Conservation (phyloP, 2,113 vertebrate genomes). For the Ciconia boyciana region DNA sequence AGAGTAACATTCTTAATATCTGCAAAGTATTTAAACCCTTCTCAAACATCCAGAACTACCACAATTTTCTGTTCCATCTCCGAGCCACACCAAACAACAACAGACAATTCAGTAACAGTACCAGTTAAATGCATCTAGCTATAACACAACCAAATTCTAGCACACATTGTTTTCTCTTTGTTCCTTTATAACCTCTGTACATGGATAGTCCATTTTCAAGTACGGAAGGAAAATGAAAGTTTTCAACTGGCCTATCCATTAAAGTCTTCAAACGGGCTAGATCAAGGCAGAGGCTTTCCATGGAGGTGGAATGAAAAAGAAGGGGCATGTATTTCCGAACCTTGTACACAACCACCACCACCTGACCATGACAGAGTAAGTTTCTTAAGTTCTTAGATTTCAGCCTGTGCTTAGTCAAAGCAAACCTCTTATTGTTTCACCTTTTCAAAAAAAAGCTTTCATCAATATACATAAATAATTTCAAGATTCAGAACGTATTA, state of each 20-base stretch:
- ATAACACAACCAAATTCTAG: neutral
- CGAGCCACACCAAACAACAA: neutral
- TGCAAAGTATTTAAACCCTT: neutral
- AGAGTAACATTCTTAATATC: neutral
- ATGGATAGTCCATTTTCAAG: neutral
- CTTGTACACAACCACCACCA: neutral
- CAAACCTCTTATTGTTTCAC: neutral
- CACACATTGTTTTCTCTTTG: accelerated
- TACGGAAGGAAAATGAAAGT: neutral
- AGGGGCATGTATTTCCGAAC: neutral
- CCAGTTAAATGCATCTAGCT: neutral
- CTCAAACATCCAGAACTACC: neutral
- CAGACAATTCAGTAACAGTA: neutral
- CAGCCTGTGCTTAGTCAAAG: neutral
- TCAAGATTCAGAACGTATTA: neutral
- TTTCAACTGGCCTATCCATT: neutral
- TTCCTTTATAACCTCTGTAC: neutral
- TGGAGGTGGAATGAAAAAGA: neutral
- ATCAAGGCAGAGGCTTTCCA: neutral
- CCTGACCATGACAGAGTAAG: neutral
- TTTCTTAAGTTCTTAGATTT: neutral
- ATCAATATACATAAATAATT: neutral
- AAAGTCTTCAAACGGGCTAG: neutral
- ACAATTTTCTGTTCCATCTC: neutral
- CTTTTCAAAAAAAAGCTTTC: neutral